These are phyloP conservation scores for Fopius arisanus DNA, from an alignment of 1,140 invertebrate species.

Conservation along the genomic window DNA sequence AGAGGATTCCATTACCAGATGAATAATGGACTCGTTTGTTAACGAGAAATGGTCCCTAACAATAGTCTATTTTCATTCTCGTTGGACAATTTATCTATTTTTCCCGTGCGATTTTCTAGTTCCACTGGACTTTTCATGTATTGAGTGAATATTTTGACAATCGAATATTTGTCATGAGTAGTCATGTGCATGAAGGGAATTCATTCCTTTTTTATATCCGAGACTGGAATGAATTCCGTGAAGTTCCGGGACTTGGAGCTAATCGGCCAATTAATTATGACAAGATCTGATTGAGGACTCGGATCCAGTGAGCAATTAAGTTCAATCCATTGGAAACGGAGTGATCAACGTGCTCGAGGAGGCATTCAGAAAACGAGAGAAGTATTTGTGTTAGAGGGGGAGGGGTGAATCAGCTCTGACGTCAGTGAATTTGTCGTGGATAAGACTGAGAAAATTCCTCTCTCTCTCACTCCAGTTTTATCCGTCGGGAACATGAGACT, in stretches of 20 bases:
- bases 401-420: not conserved
- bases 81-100: too few species aligned
- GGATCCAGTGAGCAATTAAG: conserved; percentile 7
- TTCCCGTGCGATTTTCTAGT: too few species aligned
- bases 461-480: not conserved
- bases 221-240: not conserved
- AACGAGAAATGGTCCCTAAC: too few species aligned
- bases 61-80: too few species aligned
- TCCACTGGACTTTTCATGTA: too few species aligned
- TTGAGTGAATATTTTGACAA: too few species aligned
- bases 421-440: not conserved
- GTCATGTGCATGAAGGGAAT: too few species aligned
- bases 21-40: not conserved
- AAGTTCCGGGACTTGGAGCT: not conserved
- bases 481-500: not conserved
- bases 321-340: conserved; percentile 7
- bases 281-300: not conserved
- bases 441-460: not conserved
- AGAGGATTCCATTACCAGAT: not conserved
- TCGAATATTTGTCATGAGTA: too few species aligned
- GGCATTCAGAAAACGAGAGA: not conserved
- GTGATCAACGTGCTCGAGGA: conserved; percentile 2
- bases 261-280: not conserved
- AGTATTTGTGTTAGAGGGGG: not conserved
- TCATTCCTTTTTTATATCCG: too few species aligned